Evolutionary conservation across 2,888 invertebrate species (phyloP), one percentile per base, ranked within the genome.

Genomic region (Neoitamus cyanurus): DNA sequence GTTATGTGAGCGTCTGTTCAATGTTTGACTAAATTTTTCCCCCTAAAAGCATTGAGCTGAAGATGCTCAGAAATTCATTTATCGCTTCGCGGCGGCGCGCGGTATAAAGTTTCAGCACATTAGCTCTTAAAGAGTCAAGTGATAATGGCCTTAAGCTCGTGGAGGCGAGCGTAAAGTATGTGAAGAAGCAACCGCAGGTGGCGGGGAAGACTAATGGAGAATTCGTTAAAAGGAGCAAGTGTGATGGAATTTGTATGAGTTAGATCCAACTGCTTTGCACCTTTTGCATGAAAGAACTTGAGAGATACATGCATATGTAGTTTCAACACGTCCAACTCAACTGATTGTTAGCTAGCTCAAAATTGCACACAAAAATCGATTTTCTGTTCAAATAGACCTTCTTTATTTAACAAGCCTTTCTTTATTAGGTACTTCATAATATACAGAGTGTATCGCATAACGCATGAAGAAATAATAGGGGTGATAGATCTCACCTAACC

Each of bases 1-100:
- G 58, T 58, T 75, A 42, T 75, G 42, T 11, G 48, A 48, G 58
- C 31, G 78, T 48, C 78, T 78, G 78, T 31, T 78, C 15, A 31
- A 28, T 58, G 78, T 75, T 73, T 42, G 75, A 58, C 20, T 58
- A 15, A 58, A 25, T 58, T 58, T 58, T 20, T 48, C 5, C 20
- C 7, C 25, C 9, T 58, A 58, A 58, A 58, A 58, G 58, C 58
- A 58, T 58, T 25, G 11, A 58, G 58, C 2, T 58, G 58, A 58
- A 58, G 58, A 48, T 6, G 48, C 20, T n/a, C 20, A 48, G n/a
- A 48, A 58, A 58, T 58, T 15, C 25, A 25, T 58, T 58, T 58
- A 58, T 58, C 58, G 20, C 25, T 25, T 25, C 9, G 1, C 6
- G 20, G 6, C 48, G 20, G 58, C 20, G 2, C 20, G 6, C 48